These are phyloP conservation scores for Pygocentrus nattereri DNA, from an alignment of 2,797 vertebrate species.

Conservation along the genomic window DNA sequence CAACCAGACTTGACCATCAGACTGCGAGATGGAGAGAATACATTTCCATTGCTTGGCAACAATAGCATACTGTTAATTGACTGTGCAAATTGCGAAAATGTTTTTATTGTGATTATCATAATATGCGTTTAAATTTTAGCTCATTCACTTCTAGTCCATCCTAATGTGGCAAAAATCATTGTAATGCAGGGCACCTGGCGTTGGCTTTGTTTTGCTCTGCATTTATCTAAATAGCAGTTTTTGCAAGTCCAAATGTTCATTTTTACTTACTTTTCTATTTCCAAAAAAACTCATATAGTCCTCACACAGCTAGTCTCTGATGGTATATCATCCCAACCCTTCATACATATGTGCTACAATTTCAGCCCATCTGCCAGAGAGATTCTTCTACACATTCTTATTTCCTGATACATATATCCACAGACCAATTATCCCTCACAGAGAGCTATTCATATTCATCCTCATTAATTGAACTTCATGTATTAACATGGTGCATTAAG, in stretches of 20 bases:
- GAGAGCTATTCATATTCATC: too few species aligned
- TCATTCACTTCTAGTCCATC: too few species aligned
- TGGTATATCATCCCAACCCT: constrained; percentile 19
- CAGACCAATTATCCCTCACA: not conserved
- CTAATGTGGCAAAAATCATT: too few species aligned
- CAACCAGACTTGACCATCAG: too few species aligned
- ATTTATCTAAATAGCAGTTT: not conserved
- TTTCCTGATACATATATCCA: not conserved
- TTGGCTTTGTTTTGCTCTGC: not conserved
- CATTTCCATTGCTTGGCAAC: too few species aligned
- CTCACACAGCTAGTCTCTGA: not conserved
- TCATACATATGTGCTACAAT: constrained; percentile 25
- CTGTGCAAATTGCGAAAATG: too few species aligned
- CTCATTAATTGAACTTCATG: too few species aligned
- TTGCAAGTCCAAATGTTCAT: not conserved
- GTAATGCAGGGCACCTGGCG: too few species aligned
- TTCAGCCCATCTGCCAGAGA: constrained; percentile 14
- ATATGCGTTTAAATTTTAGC: too few species aligned
- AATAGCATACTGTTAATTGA: too few species aligned
- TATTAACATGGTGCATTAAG: not conserved
- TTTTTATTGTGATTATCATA: too few species aligned
- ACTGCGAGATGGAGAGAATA: too few species aligned
- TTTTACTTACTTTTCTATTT: not conserved
- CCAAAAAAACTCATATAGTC: constrained; percentile 18
- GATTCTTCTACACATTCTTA: not conserved